phyloP scores from a whole-genome alignment of 1,140 invertebrate genomes.

The Leptopilina clavipes region DNA sequence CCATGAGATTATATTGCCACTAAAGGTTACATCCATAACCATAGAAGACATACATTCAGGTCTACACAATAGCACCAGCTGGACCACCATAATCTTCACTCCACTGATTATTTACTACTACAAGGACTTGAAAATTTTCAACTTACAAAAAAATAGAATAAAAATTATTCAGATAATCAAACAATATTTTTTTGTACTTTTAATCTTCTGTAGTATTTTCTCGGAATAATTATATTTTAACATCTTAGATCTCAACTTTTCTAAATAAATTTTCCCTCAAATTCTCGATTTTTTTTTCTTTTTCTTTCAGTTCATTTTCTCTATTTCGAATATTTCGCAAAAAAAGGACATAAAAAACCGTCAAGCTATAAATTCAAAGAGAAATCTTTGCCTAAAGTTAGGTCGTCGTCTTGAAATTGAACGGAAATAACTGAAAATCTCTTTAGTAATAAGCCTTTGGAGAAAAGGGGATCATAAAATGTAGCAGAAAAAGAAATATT shows the following conservation, averaged over 20 bases:
- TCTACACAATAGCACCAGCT: conserved; percentile 33
- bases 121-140: not conserved
- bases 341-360: not conserved
- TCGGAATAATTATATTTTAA: too few species aligned
- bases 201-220: too few species aligned
- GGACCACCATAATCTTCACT: not conserved
- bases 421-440: conserved; percentile 1
- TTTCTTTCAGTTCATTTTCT: not conserved
- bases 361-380: not conserved
- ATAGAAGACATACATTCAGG: conserved; percentile 64
- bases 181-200: too few species aligned
- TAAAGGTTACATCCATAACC: conserved; percentile 70
- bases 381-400: not conserved
- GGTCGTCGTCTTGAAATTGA: not conserved
- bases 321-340: not conserved
- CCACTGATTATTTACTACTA: conserved; percentile 7
- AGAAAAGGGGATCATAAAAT: not conserved
- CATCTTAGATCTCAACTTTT: too few species aligned
- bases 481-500: not conserved
- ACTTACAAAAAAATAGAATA: too few species aligned
- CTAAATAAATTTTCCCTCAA: too few species aligned
- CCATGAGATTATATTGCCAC: conserved; percentile 67
- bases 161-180: too few species aligned
- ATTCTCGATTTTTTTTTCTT: too few species aligned
- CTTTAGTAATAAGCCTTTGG: not conserved